A percentile compares a stretch with the other conserved stretches of the same genome.
Evolutionary conservation across 1,140 invertebrate species (phyloP).

Genomic region (Panonychus citri): DNA sequence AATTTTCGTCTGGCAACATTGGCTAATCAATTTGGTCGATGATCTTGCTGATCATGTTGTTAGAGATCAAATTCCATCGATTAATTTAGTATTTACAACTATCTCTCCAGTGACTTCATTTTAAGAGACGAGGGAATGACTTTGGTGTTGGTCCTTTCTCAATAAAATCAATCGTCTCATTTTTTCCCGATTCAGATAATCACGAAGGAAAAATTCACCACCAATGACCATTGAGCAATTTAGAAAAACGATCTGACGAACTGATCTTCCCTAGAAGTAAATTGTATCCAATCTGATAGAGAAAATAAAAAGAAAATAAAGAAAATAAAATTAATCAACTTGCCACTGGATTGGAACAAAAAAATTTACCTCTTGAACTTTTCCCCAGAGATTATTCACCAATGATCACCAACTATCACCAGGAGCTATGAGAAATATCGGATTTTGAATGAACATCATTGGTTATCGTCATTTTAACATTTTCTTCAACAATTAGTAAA

Average conservation of each 20-base stretch:
- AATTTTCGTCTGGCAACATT: slow-evolving; percentile 99
- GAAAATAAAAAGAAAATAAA: too few relatives aligned
- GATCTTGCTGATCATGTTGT: slow-evolving; percentile 70
- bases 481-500: too few relatives aligned
- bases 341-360: too few relatives aligned
- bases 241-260: slow-evolving; percentile 50
- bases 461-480: too few relatives aligned
- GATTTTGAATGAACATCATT: too few relatives aligned
- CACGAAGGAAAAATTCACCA: slow-evolving; percentile 22
- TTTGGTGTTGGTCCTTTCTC: background rate
- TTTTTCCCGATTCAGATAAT: slow-evolving; percentile 7
- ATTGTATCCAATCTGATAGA: too few relatives aligned
- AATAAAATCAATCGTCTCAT: background rate
- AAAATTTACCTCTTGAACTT: too few relatives aligned
- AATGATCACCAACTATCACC: too few relatives aligned
- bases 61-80: slow-evolving; percentile 83
- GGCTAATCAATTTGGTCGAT: slow-evolving; percentile 95
- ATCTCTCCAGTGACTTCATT: slow-evolving; percentile 56
- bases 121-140: slow-evolving; percentile 13
- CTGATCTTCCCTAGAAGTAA: slow-evolving; percentile 44
- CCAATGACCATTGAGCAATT: slow-evolving; percentile 52
- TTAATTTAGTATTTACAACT: slow-evolving; percentile 31
- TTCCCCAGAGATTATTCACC: too few relatives aligned
- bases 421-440: too few relatives aligned
- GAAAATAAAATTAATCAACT: too few relatives aligned